Evolutionary conservation across 2,888 invertebrate genomes (phyloP).

Genomic region (Stenodera caucasica): DNA sequence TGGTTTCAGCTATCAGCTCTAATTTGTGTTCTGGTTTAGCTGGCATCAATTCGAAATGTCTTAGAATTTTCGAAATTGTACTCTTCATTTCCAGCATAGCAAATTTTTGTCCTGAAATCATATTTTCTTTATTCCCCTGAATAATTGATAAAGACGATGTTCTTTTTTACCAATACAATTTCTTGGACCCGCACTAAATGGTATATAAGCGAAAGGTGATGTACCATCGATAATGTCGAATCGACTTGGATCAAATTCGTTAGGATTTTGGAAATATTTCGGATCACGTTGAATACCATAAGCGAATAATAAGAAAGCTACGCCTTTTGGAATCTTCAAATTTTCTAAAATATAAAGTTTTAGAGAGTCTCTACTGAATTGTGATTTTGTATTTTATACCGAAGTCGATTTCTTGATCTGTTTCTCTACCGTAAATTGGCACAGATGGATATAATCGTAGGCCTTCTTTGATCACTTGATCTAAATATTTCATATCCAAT

Average conservation of each 20-base stretch:
- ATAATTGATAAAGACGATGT: too few relatives aligned
- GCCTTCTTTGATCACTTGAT: slow-evolving; percentile 59
- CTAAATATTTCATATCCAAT: slow-evolving; percentile 60
- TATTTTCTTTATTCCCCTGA: too few relatives aligned
- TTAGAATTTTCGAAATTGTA: too few relatives aligned
- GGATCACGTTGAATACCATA: slow-evolving; percentile 58
- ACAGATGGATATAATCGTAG: slow-evolving; percentile 60
- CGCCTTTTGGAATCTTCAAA: slow-evolving; percentile 47
- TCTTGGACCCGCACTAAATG: slow-evolving; percentile 66
- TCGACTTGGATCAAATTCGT: slow-evolving; percentile 60
- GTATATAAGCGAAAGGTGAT: slow-evolving; percentile 60
- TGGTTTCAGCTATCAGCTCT: slow-evolving; percentile 54
- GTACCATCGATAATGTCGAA: slow-evolving; percentile 53
- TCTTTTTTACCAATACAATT: slow-evolving; percentile 61
- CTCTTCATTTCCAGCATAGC: too few relatives aligned
- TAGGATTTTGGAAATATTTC: too few relatives aligned
- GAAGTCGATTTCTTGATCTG: slow-evolving; percentile 49
- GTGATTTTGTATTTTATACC: slow-evolving; percentile 14
- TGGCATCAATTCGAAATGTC: too few relatives aligned
- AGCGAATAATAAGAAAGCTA: slow-evolving; percentile 53
- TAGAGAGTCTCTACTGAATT: background rate
- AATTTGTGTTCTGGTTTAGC: slow-evolving; percentile 52
- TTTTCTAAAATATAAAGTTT: slow-evolving; percentile 33
- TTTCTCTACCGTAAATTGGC: slow-evolving; percentile 55
- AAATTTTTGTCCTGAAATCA: too few relatives aligned